A percentile compares a stretch with the other conserved stretches of the same genome.
phyloP scores from a whole-genome alignment of 2,113 vertebrate species.

The Upupa epops region DNA sequence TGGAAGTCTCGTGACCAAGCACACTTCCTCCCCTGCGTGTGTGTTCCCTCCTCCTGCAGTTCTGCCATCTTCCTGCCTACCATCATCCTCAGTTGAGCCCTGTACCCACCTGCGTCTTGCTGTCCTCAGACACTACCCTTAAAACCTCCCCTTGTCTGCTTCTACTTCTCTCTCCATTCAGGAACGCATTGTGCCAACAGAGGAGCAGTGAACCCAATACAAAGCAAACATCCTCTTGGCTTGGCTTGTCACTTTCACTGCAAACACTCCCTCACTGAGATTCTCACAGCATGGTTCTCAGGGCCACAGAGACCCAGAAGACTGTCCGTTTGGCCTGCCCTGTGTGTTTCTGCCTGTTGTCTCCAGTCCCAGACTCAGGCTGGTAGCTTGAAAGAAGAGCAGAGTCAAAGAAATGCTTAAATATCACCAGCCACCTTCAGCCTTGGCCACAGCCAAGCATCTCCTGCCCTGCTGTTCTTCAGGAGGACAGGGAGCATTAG shows the following conservation, averaged over 20 bases:
- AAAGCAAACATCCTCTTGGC: not conserved
- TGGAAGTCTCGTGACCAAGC: slow-evolving; percentile 22
- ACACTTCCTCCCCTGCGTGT: not conserved
- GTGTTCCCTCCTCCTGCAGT: not conserved
- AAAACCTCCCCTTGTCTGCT: not conserved
- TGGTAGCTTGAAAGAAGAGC: not conserved
- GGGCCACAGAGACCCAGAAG: not conserved
- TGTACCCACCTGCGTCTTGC: not conserved
- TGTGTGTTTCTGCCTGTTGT: not conserved
- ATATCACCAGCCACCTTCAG: not conserved
- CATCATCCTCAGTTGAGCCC: not conserved
- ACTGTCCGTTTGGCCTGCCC: not conserved
- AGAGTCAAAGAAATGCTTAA: not conserved
- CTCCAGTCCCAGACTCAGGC: not conserved
- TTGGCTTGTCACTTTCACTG: not conserved
- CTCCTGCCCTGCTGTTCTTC: not conserved
- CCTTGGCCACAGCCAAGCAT: not conserved
- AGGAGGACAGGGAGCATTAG: not conserved
- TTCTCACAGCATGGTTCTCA: not conserved
- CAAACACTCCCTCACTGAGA: not conserved
- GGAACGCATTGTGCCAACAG: not conserved
- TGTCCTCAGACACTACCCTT: not conserved
- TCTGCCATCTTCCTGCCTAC: not conserved
- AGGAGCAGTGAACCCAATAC: not conserved
- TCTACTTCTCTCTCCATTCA: not conserved